phyloP scores from a whole-genome alignment of 2,888 invertebrate species.

The Epsilonema sp. region DNA sequence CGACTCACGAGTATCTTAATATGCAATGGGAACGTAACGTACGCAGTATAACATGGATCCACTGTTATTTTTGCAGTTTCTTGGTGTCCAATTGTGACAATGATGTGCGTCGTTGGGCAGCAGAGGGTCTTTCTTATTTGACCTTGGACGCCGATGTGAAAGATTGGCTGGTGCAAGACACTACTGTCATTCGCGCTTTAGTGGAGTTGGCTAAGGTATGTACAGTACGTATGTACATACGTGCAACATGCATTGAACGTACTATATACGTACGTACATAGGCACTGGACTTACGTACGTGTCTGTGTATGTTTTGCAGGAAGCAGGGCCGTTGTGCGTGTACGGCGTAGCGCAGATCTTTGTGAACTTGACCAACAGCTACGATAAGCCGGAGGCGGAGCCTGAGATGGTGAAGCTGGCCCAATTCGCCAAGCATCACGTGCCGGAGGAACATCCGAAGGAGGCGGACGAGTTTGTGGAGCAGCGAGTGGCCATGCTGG shows the following conservation, averaged over 20 bases:
- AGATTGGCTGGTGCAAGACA: conserved; percentile 76
- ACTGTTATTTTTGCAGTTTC: background rate
- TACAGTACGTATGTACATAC: too few relatives aligned
- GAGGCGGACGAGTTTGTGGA: conserved; percentile 60
- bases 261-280: conserved; percentile 1
- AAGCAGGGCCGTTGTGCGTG: conserved; percentile 55
- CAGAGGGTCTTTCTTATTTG: conserved; percentile 83
- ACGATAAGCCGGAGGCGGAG: conserved; percentile 82
- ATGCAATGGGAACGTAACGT: too few relatives aligned
- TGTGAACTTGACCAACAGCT: conserved; percentile 88
- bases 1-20: too few relatives aligned
- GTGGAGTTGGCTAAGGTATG: conserved; percentile 63
- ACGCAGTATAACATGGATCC: background rate
- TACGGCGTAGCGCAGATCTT: conserved; percentile 82
- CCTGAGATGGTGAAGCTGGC: conserved; percentile 94
- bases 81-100: background rate
- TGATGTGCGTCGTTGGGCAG: conserved; percentile 81
- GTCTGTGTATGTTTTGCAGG: conserved; percentile 35
- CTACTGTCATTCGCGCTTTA: conserved; percentile 54
- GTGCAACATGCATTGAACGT: background rate
- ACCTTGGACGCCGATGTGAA: conserved; percentile 96
- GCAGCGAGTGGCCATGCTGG: conserved; percentile 49
- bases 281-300: background rate
- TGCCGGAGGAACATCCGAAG: conserved; percentile 48
- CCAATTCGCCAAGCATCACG: conserved; percentile 95